Percentiles rank a stretch among this genome's conserved stretches.
These are phyloP conservation scores for Periophthalmus magnuspinnatus DNA, from an alignment of 2,797 vertebrate genomes.

Conservation along the genomic window DNA sequence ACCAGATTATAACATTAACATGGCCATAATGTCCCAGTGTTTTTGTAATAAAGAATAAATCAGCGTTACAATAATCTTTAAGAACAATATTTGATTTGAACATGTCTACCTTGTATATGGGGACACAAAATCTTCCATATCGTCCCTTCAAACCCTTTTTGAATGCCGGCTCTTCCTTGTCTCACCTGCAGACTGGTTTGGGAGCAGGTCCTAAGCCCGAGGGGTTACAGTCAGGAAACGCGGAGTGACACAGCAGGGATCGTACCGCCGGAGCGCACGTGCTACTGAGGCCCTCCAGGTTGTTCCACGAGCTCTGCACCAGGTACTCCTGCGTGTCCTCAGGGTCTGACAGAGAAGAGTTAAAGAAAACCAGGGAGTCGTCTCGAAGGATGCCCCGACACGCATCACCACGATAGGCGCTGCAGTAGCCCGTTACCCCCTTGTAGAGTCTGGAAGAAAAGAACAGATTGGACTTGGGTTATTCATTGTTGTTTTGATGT, in stretches of 20 bases:
- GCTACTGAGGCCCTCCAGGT: conserved; percentile 81
- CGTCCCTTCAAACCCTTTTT: no score
- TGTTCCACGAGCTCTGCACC: conserved; percentile 83
- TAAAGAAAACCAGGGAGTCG: conserved; percentile 90
- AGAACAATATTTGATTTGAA: no score
- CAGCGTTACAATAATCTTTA: no score
- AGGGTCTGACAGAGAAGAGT: conserved; percentile 85
- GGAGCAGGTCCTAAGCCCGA: conserved; percentile 83
- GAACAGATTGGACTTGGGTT: no score
- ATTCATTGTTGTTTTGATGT: background rate
- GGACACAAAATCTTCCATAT: no score
- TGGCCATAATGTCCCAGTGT: no score
- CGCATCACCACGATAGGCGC: conserved; percentile 86
- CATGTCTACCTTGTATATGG: no score
- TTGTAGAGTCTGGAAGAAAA: conserved; percentile 81
- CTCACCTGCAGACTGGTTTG: conserved; percentile 92
- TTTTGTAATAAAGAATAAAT: no score
- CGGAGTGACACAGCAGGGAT: conserved; percentile 87
- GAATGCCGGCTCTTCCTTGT: no score
- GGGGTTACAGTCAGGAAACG: conserved; percentile 91
- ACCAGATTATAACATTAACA: no score
- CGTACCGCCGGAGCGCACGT: conserved; percentile 84
- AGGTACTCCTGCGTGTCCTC: conserved; percentile 90
- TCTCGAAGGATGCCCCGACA: conserved; percentile 79
- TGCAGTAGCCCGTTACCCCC: conserved; percentile 87